Conservation (phyloP, 1,140 invertebrate species). For the Phthorimaea operculella region DNA sequence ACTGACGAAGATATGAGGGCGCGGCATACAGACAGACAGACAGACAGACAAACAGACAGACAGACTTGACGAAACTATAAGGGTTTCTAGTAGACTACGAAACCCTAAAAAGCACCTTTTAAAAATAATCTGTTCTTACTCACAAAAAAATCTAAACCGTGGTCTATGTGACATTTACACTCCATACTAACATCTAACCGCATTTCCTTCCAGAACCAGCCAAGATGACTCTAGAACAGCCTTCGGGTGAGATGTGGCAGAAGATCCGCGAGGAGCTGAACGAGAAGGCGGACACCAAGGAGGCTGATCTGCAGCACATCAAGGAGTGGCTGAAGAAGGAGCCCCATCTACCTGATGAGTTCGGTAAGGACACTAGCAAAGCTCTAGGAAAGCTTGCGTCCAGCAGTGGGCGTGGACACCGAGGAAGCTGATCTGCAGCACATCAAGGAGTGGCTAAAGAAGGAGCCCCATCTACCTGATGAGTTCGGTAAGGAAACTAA, state of each 20-base stretch:
- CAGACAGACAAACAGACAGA: no score
- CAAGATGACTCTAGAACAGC: conserved; percentile 81
- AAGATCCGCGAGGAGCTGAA: conserved; percentile 82
- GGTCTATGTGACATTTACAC: no score
- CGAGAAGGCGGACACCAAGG: conserved; percentile 75
- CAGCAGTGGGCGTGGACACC: no score
- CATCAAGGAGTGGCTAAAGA: conserved; percentile 81
- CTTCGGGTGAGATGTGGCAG: conserved; percentile 79
- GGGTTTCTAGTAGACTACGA: no score
- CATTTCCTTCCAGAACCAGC: conserved; percentile 35
- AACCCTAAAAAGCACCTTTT: no score
- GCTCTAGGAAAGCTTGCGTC: no score
- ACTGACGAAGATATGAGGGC: no score
- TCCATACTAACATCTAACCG: not conserved
- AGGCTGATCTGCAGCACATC: conserved; percentile 75
- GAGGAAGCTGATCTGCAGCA: conserved; percentile 74
- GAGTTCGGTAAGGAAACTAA: conserved; percentile 42
- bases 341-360: conserved; percentile 66
- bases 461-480: conserved; percentile 71
- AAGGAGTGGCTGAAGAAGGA: conserved; percentile 83
- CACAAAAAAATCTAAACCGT: no score
- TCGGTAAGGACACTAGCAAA: conserved; percentile 31
- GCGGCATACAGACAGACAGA: no score
- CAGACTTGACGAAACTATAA: no score
- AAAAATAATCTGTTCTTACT: no score